Conservation (phyloP, 2,797 vertebrate genomes). For the Cossypha polioptera region DNA sequence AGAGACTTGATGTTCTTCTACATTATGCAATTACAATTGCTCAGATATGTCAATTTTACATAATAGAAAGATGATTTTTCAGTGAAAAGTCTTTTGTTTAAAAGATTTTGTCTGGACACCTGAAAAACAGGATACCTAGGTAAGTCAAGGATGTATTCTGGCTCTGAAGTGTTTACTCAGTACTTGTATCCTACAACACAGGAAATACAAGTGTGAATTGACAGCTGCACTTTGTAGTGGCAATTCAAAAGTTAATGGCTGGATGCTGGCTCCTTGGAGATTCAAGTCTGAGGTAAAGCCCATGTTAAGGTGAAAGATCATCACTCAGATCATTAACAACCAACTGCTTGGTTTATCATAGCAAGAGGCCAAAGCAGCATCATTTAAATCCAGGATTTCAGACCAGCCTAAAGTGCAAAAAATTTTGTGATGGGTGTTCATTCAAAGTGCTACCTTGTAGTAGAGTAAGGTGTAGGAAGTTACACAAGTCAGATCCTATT, state of each 20-base stretch:
- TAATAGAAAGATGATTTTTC: not conserved
- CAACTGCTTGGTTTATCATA: accelerated
- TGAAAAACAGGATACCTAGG: not conserved
- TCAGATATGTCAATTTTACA: not conserved
- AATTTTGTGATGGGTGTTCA: accelerated
- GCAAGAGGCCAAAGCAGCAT: not conserved
- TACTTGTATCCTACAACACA: not conserved
- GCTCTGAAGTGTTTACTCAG: not conserved
- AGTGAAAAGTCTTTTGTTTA: not conserved
- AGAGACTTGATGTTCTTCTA: not conserved
- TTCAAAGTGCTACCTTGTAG: not conserved
- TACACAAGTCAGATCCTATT: not conserved
- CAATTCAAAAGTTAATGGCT: not conserved
- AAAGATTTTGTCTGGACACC: not conserved
- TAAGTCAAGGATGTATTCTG: not conserved
- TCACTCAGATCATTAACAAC: not conserved
- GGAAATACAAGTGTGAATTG: not conserved
- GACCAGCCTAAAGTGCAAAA: not conserved
- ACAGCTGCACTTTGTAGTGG: not conserved
- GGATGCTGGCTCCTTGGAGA: not conserved
- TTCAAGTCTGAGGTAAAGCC: not conserved
- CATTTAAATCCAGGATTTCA: not conserved
- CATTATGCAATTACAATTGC: not conserved
- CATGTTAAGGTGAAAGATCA: not conserved
- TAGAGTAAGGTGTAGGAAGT: not conserved